These are phyloP conservation scores for Corapipo altera DNA, from an alignment of 2,113 vertebrate species.

Conservation along the genomic window DNA sequence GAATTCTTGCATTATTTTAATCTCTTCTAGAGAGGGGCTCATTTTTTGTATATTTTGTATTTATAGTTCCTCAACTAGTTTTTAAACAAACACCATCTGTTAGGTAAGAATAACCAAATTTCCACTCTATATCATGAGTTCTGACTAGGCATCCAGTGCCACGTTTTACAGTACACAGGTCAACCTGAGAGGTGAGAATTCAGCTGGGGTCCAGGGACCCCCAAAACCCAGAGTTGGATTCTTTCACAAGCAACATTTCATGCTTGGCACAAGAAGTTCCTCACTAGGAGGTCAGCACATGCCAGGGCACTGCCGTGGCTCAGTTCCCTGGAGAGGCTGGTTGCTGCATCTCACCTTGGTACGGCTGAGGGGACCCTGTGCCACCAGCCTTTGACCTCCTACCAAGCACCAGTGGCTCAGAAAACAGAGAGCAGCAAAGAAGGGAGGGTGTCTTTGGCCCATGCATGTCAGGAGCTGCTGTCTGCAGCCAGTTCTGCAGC, in stretches of 20 bases:
- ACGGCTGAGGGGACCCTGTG: accelerated
- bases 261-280: neutral
- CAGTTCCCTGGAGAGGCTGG: neutral
- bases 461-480: neutral
- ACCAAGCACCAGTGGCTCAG: neutral
- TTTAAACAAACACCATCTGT: neutral
- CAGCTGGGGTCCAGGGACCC: neutral
- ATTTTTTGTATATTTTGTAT: neutral
- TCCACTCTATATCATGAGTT: neutral
- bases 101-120: neutral
- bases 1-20: neutral
- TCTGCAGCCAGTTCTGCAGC: neutral
- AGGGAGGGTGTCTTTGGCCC: neutral
- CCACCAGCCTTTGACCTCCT: neutral
- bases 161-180: neutral
- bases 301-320: neutral
- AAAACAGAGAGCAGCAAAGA: neutral
- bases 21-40: neutral
- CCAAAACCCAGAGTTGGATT: neutral
- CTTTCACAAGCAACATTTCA: neutral
- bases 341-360: neutral
- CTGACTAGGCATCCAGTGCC: neutral
- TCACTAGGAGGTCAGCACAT: neutral
- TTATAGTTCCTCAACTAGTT: neutral
- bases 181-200: neutral